Evolutionary conservation across 2,113 vertebrate species (phyloP).

Genomic region (Speoplatyrhinus poulsoni): DNA sequence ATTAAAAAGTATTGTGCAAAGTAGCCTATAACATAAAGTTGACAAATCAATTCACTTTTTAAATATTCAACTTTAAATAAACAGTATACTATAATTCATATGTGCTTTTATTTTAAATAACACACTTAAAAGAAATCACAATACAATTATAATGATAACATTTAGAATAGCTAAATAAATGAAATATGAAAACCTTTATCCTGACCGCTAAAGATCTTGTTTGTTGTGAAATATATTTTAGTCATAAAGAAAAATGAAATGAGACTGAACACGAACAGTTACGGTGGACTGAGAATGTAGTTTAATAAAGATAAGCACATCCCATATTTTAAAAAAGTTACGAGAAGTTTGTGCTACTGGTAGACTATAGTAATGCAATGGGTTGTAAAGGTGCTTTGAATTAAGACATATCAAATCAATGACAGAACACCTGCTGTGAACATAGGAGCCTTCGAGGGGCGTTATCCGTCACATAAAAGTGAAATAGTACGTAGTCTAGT

Average conservation of each 20-base stretch:
- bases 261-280: not conserved
- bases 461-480: constrained; percentile 49
- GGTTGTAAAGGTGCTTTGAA: constrained; percentile 79
- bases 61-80: not conserved
- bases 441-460: constrained; percentile 50
- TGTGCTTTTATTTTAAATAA: too few species aligned
- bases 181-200: too few species aligned
- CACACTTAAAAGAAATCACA: too few species aligned
- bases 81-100: too few species aligned
- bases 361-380: constrained; percentile 50
- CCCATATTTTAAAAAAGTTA: not conserved
- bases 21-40: not conserved
- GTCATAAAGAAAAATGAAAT: not conserved
- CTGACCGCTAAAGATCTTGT: too few species aligned
- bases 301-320: not conserved
- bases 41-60: too few species aligned
- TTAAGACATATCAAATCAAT: constrained; percentile 86
- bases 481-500: constrained; percentile 35
- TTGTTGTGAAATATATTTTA: too few species aligned
- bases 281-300: not conserved
- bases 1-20: too few species aligned
- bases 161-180: too few species aligned
- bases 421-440: constrained; percentile 83
- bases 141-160: too few species aligned
- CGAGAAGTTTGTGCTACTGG: not conserved